phyloP scores from a whole-genome alignment of 2,113 vertebrate species.

The Nesogale talazaci region DNA sequence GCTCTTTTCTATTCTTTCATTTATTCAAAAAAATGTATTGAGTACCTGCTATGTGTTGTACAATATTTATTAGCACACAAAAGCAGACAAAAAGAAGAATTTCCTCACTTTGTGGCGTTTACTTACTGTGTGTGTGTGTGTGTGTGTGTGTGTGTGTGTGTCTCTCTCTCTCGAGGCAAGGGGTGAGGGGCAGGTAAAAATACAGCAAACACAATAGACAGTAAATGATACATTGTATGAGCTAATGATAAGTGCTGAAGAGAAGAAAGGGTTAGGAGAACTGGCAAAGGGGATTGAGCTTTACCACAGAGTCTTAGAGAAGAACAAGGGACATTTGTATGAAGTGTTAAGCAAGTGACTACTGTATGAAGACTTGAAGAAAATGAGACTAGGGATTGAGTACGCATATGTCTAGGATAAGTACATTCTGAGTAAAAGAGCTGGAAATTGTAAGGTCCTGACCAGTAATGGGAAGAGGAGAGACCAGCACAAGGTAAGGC shows the following conservation, averaged over 20 bases:
- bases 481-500: background rate
- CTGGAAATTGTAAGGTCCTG: background rate
- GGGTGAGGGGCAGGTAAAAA: background rate
- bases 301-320: too few relatives aligned
- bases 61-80: constrained; percentile 13
- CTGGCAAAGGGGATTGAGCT: too few relatives aligned
- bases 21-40: background rate
- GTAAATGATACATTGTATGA: background rate
- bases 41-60: background rate
- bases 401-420: too few relatives aligned
- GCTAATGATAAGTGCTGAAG: background rate
- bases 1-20: background rate
- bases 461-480: background rate
- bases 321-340: too few relatives aligned
- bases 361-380: background rate
- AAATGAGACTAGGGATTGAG: background rate
- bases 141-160: too few relatives aligned
- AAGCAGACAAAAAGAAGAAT: background rate
- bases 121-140: background rate
- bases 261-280: too few relatives aligned
- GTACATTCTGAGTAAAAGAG: background rate
- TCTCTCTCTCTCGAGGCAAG: too few relatives aligned
- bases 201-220: background rate
- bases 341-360: too few relatives aligned
- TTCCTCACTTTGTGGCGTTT: background rate